Percentiles rank a stretch among this genome's conserved stretches.
Conservation (phyloP, 2,888 invertebrate genomes). For the Chymomyza amoena region DNA sequence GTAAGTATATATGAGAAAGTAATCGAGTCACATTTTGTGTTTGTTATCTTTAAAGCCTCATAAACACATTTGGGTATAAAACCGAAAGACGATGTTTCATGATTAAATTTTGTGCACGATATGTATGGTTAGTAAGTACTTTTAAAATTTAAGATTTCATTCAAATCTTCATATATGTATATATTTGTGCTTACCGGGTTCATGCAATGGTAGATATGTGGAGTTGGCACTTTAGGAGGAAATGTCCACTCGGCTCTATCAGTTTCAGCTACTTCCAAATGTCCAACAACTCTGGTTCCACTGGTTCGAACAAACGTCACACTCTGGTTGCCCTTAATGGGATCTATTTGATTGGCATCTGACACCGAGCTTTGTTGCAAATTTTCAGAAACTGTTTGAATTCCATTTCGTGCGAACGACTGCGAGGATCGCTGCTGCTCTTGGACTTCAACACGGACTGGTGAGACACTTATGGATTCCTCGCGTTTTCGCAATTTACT, state of each 20-base stretch:
- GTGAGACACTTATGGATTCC: slow-evolving; percentile 81
- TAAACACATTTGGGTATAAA: background rate
- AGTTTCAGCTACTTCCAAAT: slow-evolving; percentile 76
- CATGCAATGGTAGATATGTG: slow-evolving; percentile 83
- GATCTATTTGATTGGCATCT: slow-evolving; percentile 56
- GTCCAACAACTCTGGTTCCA: slow-evolving; percentile 38
- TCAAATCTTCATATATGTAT: background rate
- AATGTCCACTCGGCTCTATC: slow-evolving; percentile 85
- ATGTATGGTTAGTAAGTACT: background rate
- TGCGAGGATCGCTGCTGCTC: slow-evolving; percentile 71
- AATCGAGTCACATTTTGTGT: background rate
- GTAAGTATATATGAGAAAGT: background rate
- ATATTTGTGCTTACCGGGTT: slow-evolving; percentile 83
- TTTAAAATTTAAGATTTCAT: background rate
- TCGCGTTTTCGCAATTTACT: slow-evolving; percentile 93
- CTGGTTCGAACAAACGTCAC: slow-evolving; percentile 61
- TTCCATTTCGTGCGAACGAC: background rate
- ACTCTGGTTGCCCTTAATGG: slow-evolving; percentile 32
- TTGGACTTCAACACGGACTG: slow-evolving; percentile 81
- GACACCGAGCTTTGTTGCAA: slow-evolving; percentile 7
- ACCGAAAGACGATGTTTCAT: background rate
- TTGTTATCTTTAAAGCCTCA: background rate
- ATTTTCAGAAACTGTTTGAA: background rate
- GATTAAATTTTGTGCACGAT: background rate
- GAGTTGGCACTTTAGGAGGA: slow-evolving; percentile 88